A percentile compares a stretch with the other conserved stretches of the same genome.
phyloP scores from a whole-genome alignment of 2,888 invertebrate species.

The Empis stercorea region DNA sequence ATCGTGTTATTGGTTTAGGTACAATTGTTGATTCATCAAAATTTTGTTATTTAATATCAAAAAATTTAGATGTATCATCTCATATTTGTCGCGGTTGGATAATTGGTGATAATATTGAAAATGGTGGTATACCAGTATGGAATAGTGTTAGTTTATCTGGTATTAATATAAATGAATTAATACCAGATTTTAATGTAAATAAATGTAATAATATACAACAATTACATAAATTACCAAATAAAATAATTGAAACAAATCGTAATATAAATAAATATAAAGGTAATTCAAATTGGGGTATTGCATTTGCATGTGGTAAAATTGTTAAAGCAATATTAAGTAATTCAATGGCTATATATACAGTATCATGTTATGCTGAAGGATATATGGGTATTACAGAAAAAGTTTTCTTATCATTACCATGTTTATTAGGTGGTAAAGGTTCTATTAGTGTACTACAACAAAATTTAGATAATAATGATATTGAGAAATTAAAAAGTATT shows the following conservation, averaged over 20 bases:
- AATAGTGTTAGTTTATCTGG: conserved; percentile 50
- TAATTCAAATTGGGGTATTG: not conserved
- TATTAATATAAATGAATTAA: conserved; percentile 42
- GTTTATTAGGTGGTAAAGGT: conserved; percentile 29
- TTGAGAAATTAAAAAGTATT: too few relatives aligned
- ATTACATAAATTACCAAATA: conserved; percentile 25
- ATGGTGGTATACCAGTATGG: conserved; percentile 51
- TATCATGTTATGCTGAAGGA: conserved; percentile 42
- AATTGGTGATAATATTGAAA: conserved; percentile 43
- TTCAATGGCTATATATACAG: conserved; percentile 24
- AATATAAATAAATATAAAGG: not conserved
- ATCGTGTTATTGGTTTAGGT: conserved; percentile 48
- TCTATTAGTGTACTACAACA: too few relatives aligned
- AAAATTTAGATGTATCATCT: conserved; percentile 43
- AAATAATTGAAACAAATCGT: conserved; percentile 41
- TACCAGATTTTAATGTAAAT: conserved; percentile 35
- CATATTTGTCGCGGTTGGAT: conserved; percentile 45
- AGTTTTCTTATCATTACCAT: conserved; percentile 44
- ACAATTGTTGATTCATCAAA: conserved; percentile 49
- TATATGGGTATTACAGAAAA: conserved; percentile 42
- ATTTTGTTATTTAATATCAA: conserved; percentile 44
- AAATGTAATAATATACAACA: too few relatives aligned
- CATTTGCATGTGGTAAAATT: not conserved
- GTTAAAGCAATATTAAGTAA: not conserved
- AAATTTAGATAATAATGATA: too few relatives aligned